Conservation (phyloP, 2,888 invertebrate genomes). For the Cheilosia impressa region DNA sequence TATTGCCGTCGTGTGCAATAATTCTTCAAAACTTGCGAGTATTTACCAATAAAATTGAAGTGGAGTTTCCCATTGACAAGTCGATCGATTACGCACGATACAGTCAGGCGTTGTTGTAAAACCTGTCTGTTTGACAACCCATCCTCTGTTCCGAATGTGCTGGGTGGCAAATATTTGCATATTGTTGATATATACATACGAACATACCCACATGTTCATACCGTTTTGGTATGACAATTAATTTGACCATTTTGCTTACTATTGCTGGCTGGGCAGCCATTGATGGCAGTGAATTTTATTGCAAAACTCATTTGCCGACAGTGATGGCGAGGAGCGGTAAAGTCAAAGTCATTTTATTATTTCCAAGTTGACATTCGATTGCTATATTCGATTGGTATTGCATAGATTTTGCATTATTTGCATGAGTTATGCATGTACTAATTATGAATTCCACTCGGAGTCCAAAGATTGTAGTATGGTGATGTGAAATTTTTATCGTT, state of each 20-base stretch:
- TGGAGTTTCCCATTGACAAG: slow-evolving; percentile 31
- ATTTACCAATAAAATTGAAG: slow-evolving; percentile 14
- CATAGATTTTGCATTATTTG: slow-evolving; percentile 11
- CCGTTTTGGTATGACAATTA: slow-evolving; percentile 28
- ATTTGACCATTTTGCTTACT: slow-evolving; percentile 19
- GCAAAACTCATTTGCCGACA: slow-evolving; percentile 11
- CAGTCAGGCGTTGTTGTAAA: slow-evolving; percentile 12
- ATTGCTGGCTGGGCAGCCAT: slow-evolving; percentile 7
- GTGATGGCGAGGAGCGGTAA: not conserved
- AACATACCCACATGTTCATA: not conserved
- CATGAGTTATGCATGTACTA: not conserved
- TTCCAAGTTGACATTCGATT: slow-evolving; percentile 18
- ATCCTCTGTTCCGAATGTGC: slow-evolving; percentile 4
- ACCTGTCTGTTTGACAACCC: not conserved
- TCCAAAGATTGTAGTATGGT: slow-evolving; percentile 1
- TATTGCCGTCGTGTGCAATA: slow-evolving; percentile 10
- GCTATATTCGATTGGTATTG: slow-evolving; percentile 10
- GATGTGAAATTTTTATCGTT: not conserved
- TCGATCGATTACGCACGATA: slow-evolving; percentile 8
- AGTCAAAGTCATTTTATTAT: slow-evolving; percentile 3
- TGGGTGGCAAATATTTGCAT: not conserved
- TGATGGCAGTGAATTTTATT: slow-evolving; percentile 26
- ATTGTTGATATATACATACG: not conserved
- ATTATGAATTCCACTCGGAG: slow-evolving; percentile 3
- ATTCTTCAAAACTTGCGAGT: not conserved